Conservation (phyloP, 2,797 vertebrate species). For the Centropyge bicolor region DNA sequence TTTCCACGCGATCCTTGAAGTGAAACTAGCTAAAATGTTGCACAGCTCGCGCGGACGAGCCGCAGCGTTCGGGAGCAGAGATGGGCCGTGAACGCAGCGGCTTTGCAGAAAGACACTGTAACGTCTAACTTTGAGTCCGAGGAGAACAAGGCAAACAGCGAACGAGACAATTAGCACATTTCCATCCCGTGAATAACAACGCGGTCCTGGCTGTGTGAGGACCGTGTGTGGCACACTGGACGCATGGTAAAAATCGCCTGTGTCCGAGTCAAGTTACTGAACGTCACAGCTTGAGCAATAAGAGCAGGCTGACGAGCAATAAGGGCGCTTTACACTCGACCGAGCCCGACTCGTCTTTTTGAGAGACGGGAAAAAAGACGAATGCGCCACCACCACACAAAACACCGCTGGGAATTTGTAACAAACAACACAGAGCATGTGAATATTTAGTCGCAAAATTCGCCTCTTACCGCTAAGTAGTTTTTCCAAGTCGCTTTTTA, state of each 20-base stretch:
- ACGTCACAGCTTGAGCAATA: constrained; percentile 85
- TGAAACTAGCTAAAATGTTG: constrained; percentile 44
- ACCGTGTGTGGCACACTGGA: constrained; percentile 54
- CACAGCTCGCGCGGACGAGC: constrained; percentile 47
- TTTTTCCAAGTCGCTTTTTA: constrained; percentile 89
- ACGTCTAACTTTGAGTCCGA: constrained; percentile 83
- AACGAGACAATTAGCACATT: constrained; percentile 5
- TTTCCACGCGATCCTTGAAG: constrained; percentile 46
- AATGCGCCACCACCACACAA: constrained; percentile 66
- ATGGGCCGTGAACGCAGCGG: constrained; percentile 76
- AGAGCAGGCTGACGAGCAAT: constrained; percentile 79
- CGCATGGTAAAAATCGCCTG: constrained; percentile 77
- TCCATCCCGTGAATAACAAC: constrained; percentile 30
- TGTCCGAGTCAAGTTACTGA: constrained; percentile 87
- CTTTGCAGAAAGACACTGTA: constrained; percentile 70
- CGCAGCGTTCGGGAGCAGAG: constrained; percentile 70
- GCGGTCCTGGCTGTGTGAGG: constrained; percentile 4
- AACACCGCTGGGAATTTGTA: constrained; percentile 72
- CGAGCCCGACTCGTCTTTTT: constrained; percentile 86
- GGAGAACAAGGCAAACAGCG: constrained; percentile 41
- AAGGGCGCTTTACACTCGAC: constrained; percentile 85
- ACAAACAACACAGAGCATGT: constrained; percentile 73
- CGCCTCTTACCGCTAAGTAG: constrained; percentile 91
- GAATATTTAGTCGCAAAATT: constrained; percentile 82
- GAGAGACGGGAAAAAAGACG: constrained; percentile 89